phyloP scores from a whole-genome alignment of 2,797 vertebrate genomes.

The Mormyrops attenuatus region DNA sequence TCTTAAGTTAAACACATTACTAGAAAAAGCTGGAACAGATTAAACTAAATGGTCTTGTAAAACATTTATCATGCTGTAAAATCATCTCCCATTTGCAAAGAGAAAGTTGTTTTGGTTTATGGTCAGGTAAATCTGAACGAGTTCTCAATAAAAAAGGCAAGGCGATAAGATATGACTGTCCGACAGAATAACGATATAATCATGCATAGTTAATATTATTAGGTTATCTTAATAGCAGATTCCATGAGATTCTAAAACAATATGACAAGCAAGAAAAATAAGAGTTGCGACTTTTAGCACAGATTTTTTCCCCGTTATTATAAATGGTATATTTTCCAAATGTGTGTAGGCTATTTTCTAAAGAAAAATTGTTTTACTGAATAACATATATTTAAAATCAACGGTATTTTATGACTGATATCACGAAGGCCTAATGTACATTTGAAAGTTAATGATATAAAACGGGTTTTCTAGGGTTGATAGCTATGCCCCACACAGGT shows the following conservation, averaged over 20 bases:
- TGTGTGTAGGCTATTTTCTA: not conserved
- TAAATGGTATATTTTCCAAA: not conserved
- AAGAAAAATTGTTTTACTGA: not conserved
- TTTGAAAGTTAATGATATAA: not conserved
- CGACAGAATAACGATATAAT: slow-evolving; percentile 32
- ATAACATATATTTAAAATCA: not conserved
- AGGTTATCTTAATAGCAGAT: not conserved
- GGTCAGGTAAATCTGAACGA: slow-evolving; percentile 42
- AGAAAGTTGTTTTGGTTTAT: slow-evolving; percentile 41
- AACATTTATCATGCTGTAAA: slow-evolving; percentile 35
- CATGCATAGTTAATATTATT: slow-evolving; percentile 26
- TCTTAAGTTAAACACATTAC: not conserved
- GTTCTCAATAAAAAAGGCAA: slow-evolving; percentile 43
- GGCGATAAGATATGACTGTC: slow-evolving; percentile 46
- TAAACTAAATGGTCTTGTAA: slow-evolving; percentile 20
- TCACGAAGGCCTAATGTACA: not conserved
- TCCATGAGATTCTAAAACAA: not conserved
- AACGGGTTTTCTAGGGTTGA: not conserved
- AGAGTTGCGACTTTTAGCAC: not conserved
- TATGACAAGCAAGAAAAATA: not conserved
- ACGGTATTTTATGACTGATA: not conserved
- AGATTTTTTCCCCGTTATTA: not conserved
- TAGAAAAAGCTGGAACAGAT: not conserved
- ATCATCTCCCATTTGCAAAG: slow-evolving; percentile 23
- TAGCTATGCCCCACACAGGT: not conserved